These are phyloP conservation scores for Tetranychus piercei DNA, from an alignment of 2,888 invertebrate genomes.

Conservation along the genomic window DNA sequence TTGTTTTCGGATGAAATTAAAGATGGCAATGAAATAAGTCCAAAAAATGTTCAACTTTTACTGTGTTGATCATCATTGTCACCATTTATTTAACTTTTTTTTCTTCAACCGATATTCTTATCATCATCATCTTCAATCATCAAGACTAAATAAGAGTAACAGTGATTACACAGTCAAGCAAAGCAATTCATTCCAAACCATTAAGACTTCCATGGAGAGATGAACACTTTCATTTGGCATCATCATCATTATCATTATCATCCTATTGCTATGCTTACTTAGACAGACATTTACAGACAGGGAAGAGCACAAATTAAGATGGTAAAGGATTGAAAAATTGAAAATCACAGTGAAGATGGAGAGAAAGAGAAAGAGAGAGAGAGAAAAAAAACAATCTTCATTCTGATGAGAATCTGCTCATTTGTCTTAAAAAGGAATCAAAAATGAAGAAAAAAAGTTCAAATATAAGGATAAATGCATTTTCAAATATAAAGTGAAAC, in stretches of 20 bases:
- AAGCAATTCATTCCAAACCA: background rate
- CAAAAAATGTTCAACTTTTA: too few species aligned
- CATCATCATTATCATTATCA: background rate
- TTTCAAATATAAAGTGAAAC: background rate
- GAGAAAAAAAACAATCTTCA: background rate
- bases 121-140: background rate
- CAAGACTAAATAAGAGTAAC: background rate
- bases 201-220: background rate
- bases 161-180: background rate
- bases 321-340: background rate
- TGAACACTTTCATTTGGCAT: background rate
- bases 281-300: background rate
- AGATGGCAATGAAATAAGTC: too few species aligned
- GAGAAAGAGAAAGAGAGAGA: background rate
- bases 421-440: background rate
- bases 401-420: background rate
- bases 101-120: background rate
- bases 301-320: background rate
- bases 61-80: too few species aligned
- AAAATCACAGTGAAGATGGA: background rate
- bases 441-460: background rate
- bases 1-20: too few species aligned
- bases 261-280: background rate
- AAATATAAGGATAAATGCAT: background rate
- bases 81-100: too few species aligned